A percentile compares a stretch with the other conserved stretches of the same genome.
Evolutionary conservation across 2,113 vertebrate genomes (phyloP).

Genomic region (Toxotes jaculatrix): DNA sequence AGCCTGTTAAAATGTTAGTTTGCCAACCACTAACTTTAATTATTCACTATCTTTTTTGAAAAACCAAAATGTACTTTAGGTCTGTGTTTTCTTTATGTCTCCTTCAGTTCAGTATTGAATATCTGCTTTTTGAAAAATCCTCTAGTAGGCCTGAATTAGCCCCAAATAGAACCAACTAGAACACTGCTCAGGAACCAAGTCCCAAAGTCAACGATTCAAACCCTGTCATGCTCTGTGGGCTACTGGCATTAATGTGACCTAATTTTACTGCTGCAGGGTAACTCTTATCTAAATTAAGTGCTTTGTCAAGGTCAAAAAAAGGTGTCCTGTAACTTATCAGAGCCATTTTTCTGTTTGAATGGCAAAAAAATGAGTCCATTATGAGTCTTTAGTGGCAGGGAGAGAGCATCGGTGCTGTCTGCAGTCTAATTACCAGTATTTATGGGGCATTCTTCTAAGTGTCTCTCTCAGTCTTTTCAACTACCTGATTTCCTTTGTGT

Average conservation of each 20-base stretch:
- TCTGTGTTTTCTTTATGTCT: slow-evolving; percentile 15
- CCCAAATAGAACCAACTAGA: background rate
- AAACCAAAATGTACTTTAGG: background rate
- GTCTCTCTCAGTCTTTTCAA: slow-evolving; percentile 22
- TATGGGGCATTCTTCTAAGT: slow-evolving; percentile 39
- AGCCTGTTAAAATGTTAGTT: background rate
- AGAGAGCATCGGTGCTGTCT: slow-evolving; percentile 30
- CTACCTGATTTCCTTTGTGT: slow-evolving; percentile 49
- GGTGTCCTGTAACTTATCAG: slow-evolving; percentile 60
- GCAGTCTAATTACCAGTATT: slow-evolving; percentile 57
- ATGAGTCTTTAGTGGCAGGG: slow-evolving; percentile 39
- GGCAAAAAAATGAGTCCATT: slow-evolving; percentile 58
- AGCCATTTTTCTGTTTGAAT: slow-evolving; percentile 57
- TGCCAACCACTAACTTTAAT: slow-evolving; percentile 17
- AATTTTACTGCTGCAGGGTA: slow-evolving; percentile 49
- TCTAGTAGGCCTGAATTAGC: slow-evolving; percentile 8
- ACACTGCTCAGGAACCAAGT: background rate
- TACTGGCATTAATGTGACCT: slow-evolving; percentile 59
- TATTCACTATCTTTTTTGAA: slow-evolving; percentile 26
- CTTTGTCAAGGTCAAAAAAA: slow-evolving; percentile 73
- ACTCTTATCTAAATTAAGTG: slow-evolving; percentile 74
- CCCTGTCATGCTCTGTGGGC: slow-evolving; percentile 46
- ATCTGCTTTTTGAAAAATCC: background rate
- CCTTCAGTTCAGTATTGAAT: slow-evolving; percentile 39
- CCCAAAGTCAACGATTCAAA: slow-evolving; percentile 54